Percentiles rank a stretch among this genome's conserved stretches.
Evolutionary conservation across 1,140 invertebrate genomes (phyloP).

Genomic region (Cyphomyrmex costatus): DNA sequence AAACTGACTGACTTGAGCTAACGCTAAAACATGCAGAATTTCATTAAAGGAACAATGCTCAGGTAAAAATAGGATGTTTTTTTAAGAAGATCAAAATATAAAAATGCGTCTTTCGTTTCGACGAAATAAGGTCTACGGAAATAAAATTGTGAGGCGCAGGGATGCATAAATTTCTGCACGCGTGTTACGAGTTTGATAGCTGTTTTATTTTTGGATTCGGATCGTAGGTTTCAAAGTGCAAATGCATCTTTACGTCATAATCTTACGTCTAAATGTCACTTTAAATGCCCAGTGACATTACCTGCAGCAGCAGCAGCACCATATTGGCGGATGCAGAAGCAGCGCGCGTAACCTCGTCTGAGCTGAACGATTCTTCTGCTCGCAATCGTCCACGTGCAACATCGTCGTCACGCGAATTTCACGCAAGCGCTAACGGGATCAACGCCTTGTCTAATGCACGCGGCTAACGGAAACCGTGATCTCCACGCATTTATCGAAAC

Average conservation of each 20-base stretch:
- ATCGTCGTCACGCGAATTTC: slow-evolving; percentile 5
- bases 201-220: slow-evolving; percentile 7
- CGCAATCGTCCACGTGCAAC: not conserved
- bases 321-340: not conserved
- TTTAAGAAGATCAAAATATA: not conserved
- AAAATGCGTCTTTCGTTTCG: not conserved
- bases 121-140: not conserved
- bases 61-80: not conserved
- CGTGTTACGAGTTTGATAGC: not conserved
- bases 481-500: not conserved
- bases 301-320: no score
- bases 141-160: not conserved
- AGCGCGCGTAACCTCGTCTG: not conserved
- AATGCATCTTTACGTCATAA: not conserved
- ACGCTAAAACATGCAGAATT: not conserved
- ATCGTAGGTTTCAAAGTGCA: not conserved
- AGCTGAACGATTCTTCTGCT: not conserved
- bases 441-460: not conserved
- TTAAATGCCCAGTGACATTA: not conserved
- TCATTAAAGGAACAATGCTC: not conserved
- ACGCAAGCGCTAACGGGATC: not conserved
- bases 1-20: not conserved
- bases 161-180: not conserved
- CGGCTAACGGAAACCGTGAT: not conserved
- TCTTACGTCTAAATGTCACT: slow-evolving; percentile 1